A percentile compares a stretch with the other conserved stretches of the same genome.
These are phyloP conservation scores for Scaptomyza pallida DNA, from an alignment of 1,140 invertebrate species.

Conservation along the genomic window DNA sequence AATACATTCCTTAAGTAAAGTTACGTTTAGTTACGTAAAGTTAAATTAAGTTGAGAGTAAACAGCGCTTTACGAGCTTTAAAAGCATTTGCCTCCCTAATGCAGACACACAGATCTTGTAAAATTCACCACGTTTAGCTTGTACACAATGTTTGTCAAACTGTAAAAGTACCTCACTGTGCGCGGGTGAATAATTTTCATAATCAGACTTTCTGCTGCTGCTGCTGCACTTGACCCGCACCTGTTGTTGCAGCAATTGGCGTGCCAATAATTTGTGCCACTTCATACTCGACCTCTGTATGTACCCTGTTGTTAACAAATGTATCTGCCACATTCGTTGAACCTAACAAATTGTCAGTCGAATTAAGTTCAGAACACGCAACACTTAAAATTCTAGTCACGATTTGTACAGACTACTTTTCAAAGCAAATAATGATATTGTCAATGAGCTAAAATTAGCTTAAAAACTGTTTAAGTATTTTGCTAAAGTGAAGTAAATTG, in stretches of 20 bases:
- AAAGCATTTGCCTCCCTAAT: too few species aligned
- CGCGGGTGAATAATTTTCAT: conserved; percentile 26
- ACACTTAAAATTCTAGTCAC: conserved; percentile 30
- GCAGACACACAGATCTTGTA: too few species aligned
- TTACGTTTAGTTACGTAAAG: too few species aligned
- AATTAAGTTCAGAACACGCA: conserved; percentile 41
- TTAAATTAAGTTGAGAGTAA: too few species aligned
- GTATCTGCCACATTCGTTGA: conserved; percentile 2
- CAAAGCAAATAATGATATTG: conserved; percentile 9
- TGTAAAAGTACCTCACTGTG: conserved; percentile 28
- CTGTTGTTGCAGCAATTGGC: conserved; percentile 1
- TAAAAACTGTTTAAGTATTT: neutral
- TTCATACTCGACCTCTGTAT: conserved; percentile 12
- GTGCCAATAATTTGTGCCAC: conserved; percentile 41
- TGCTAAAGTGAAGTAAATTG: neutral
- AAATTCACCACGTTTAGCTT: neutral
- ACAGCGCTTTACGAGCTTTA: too few species aligned
- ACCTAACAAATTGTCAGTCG: conserved; percentile 41
- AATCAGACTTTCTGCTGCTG: neutral
- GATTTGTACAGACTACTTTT: neutral
- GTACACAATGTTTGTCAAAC: conserved; percentile 5
- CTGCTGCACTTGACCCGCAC: neutral
- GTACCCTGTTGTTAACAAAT: conserved; percentile 6
- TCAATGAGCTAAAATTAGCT: conserved; percentile 4
- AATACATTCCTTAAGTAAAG: too few species aligned